Conservation (phyloP, 2,113 vertebrate species). For the Galeopterus variegatus region DNA sequence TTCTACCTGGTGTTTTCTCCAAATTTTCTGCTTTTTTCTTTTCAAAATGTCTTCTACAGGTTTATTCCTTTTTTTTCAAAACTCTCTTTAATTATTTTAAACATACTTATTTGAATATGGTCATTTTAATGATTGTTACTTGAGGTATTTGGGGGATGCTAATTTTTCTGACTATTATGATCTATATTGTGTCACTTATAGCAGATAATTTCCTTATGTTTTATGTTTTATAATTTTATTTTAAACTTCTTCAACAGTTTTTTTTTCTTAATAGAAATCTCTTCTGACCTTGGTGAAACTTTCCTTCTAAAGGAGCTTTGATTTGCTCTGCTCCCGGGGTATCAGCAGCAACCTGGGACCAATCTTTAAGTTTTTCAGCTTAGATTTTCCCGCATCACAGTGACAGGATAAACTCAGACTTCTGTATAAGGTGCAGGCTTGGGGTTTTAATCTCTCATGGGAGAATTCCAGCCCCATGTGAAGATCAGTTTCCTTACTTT, state of each 20-base stretch:
- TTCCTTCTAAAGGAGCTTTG: background rate
- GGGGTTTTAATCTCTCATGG: background rate
- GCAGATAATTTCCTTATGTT: background rate
- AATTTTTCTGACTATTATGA: background rate
- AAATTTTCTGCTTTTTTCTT: background rate
- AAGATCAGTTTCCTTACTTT: background rate
- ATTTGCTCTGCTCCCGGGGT: background rate
- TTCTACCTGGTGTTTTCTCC: background rate
- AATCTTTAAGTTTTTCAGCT: background rate
- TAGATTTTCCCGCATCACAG: background rate
- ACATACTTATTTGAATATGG: background rate
- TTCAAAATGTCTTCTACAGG: background rate
- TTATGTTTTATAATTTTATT: background rate
- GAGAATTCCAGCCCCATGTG: background rate
- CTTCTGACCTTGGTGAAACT: background rate
- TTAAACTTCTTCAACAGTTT: constrained; percentile 8
- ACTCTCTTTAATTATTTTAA: background rate
- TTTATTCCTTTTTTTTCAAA: background rate
- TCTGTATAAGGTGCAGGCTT: background rate
- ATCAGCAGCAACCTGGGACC: background rate
- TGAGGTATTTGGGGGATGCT: background rate
- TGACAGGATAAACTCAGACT: background rate
- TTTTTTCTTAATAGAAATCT: background rate
- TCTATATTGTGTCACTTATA: background rate
- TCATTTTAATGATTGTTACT: background rate